These are phyloP conservation scores for Pristionchus mayeri DNA, from an alignment of 2,888 invertebrate species.

Conservation along the genomic window DNA sequence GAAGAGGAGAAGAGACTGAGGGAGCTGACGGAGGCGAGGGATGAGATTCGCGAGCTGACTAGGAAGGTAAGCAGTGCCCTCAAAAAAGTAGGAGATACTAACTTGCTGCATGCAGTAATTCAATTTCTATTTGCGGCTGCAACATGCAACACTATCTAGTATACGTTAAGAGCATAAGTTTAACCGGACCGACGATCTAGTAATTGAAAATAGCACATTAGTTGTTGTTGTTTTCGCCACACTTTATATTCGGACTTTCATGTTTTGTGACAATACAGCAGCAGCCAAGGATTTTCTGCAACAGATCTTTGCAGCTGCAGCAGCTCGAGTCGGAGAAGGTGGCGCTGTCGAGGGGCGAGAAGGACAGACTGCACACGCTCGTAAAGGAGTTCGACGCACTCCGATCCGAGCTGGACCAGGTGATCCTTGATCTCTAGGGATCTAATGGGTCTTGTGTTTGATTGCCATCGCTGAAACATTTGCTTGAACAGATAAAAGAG, in stretches of 20 bases:
- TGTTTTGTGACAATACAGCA: too few species aligned
- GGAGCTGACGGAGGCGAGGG: conserved; percentile 9
- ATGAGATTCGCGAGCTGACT: conserved; percentile 17
- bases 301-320: conserved; percentile 51
- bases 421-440: conserved; percentile 21
- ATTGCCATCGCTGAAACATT: neutral
- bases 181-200: too few species aligned
- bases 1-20: neutral
- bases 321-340: conserved; percentile 61
- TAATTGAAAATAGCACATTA: too few species aligned
- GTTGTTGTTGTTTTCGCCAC: too few species aligned
- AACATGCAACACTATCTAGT: too few species aligned
- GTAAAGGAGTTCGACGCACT: conserved; percentile 72
- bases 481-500: neutral
- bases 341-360: conserved; percentile 53
- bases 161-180: too few species aligned
- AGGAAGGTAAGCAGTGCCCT: conserved; percentile 16
- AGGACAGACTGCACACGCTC: conserved; percentile 65
- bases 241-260: too few species aligned
- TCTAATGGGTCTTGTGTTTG: neutral
- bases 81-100: too few species aligned
- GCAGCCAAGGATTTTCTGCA: neutral
- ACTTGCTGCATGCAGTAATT: too few species aligned
- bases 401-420: conserved; percentile 67
- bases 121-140: too few species aligned